phyloP scores from a whole-genome alignment of 2,888 invertebrate genomes.

The Colletes collaris region DNA sequence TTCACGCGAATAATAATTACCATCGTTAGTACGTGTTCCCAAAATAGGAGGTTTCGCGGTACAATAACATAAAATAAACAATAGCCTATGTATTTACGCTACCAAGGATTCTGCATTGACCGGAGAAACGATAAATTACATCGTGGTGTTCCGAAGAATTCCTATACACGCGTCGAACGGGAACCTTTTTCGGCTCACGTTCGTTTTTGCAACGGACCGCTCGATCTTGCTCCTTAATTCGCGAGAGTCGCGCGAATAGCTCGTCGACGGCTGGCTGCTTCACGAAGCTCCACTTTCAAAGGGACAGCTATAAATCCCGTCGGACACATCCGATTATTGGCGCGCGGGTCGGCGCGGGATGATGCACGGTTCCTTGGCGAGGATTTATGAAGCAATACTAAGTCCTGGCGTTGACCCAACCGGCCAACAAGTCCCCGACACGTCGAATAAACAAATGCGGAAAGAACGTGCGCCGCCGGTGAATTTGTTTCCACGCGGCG shows the following conservation, averaged over 20 bases:
- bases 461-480: conserved; percentile 36
- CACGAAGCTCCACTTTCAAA: conserved; percentile 7
- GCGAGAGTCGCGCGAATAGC: conserved; percentile 4
- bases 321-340: conserved; percentile 77
- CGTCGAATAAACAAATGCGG: conserved; percentile 74
- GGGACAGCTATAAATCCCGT: conserved; percentile 69
- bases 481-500: conserved; percentile 42
- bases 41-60: too few relatives aligned
- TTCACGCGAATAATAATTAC: conserved; percentile 4
- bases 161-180: not conserved
- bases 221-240: conserved; percentile 38
- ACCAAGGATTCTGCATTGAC: too few relatives aligned
- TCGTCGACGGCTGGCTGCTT: not conserved
- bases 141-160: not conserved
- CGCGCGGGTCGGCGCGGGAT: conserved; percentile 74
- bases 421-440: conserved; percentile 73
- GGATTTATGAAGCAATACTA: conserved; percentile 80
- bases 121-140: conserved; percentile 16
- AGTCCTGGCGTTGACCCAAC: conserved; percentile 76
- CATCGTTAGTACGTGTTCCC: not conserved
- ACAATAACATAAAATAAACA: too few relatives aligned
- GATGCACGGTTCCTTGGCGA: conserved; percentile 75
- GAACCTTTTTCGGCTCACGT: not conserved
- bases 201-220: not conserved
- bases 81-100: too few relatives aligned